Percentiles rank a stretch among this genome's conserved stretches.
Evolutionary conservation across 2,888 invertebrate species (phyloP).

Genomic region (Ariolimax columbianus): DNA sequence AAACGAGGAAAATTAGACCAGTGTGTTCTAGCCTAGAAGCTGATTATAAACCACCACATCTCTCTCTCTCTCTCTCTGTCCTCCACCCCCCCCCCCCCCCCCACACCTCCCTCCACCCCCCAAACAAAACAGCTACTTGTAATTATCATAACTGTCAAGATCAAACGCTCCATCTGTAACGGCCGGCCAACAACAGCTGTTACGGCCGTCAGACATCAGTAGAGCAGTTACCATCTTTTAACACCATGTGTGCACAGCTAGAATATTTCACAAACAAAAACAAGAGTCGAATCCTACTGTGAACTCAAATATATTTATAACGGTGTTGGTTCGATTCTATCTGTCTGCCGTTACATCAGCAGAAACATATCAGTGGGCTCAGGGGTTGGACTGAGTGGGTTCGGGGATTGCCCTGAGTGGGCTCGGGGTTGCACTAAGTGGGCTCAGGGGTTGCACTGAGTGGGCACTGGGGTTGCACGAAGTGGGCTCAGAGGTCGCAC

Average conservation of each 20-base stretch:
- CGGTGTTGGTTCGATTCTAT: neutral
- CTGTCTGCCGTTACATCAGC: neutral
- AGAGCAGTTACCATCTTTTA: neutral
- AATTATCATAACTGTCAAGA: slow-evolving; percentile 12
- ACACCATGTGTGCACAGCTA: neutral
- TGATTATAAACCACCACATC: too few relatives aligned
- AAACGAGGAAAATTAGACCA: too few relatives aligned
- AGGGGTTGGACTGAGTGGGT: too few relatives aligned
- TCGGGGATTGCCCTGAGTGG: too few relatives aligned
- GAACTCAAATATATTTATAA: neutral
- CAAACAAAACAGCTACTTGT: neutral
- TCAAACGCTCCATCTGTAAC: neutral
- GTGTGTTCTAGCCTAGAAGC: too few relatives aligned
- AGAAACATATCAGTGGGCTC: too few relatives aligned
- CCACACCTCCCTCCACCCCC: neutral
- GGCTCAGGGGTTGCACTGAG: too few relatives aligned
- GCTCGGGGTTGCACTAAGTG: too few relatives aligned
- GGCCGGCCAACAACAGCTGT: neutral
- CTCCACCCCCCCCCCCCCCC: neutral
- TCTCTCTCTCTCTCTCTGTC: too few relatives aligned
- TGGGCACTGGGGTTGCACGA: too few relatives aligned
- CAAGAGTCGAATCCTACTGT: neutral
- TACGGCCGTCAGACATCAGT: neutral
- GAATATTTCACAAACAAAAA: neutral
- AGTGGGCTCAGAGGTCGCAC: too few relatives aligned